phyloP scores from a whole-genome alignment of 2,797 vertebrate genomes.

The Buceros bicornis region DNA sequence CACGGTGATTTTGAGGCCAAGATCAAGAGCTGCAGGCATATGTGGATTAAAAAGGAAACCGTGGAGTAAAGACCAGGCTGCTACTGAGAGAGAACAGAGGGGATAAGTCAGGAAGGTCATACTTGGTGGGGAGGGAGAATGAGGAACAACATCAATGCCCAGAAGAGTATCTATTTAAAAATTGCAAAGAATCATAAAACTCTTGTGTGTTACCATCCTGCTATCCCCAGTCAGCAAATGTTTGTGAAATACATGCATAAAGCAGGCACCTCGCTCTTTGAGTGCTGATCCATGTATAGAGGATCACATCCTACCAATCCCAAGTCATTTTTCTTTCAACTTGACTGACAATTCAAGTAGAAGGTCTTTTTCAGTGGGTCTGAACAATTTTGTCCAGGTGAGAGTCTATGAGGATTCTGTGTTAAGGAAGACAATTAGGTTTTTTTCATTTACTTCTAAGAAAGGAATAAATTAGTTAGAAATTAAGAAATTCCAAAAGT shows the following conservation, averaged over 20 bases:
- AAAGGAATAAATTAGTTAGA: fast-evolving
- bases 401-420: neutral
- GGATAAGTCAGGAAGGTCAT: neutral
- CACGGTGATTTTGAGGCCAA: neutral
- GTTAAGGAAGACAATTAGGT: neutral
- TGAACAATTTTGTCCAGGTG: neutral
- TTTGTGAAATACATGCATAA: neutral
- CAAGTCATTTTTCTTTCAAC: neutral
- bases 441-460: neutral
- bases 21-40: neutral
- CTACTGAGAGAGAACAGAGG: neutral
- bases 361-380: neutral
- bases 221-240: neutral
- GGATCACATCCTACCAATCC: neutral
- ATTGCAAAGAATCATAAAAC: neutral
- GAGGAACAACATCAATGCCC: neutral
- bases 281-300: neutral
- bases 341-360: neutral
- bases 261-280: neutral
- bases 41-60: neutral
- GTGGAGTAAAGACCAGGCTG: neutral
- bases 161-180: neutral
- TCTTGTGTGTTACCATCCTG: neutral
- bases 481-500: neutral
- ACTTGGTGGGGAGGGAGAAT: neutral